Evolutionary conservation across 2,797 vertebrate genomes (phyloP).

Genomic region (Oophaga sylvatica): DNA sequence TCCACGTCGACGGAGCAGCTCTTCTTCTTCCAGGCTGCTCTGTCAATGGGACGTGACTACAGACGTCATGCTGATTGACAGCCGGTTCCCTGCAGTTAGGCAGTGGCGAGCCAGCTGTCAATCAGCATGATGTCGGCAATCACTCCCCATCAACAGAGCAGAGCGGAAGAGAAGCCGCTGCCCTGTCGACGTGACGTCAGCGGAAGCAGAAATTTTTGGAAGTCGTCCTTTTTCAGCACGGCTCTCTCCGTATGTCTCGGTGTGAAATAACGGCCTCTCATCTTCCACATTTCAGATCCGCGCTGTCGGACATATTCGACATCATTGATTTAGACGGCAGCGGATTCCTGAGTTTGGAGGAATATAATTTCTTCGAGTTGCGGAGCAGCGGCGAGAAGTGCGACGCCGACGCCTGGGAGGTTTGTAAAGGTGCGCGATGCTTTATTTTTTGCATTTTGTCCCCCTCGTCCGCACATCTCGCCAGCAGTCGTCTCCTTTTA

Average conservation of each 20-base stretch:
- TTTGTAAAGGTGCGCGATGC: constrained; percentile 83
- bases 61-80: too few species aligned
- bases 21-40: too few species aligned
- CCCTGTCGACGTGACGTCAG: background rate
- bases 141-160: too few species aligned
- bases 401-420: constrained; percentile 88
- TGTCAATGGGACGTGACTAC: too few species aligned
- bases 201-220: background rate
- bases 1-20: too few species aligned
- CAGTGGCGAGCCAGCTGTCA: too few species aligned
- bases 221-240: background rate
- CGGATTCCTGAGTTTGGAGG: constrained; percentile 88
- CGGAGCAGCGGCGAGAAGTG: constrained; percentile 92
- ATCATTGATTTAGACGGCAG: constrained; percentile 89
- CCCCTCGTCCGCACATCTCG: constrained; percentile 28
- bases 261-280: constrained; percentile 43
- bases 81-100: too few species aligned
- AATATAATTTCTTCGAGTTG: constrained; percentile 95
- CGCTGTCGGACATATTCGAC: constrained; percentile 88
- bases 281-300: constrained; percentile 74
- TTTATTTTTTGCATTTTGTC: constrained; percentile 27
- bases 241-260: background rate
- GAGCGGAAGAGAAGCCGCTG: too few species aligned
- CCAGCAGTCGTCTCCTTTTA: constrained; percentile 32
- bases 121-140: too few species aligned